Base-by-base conservation (phyloP, 2,888 invertebrate species). In the Clusia tigrina region DNA sequence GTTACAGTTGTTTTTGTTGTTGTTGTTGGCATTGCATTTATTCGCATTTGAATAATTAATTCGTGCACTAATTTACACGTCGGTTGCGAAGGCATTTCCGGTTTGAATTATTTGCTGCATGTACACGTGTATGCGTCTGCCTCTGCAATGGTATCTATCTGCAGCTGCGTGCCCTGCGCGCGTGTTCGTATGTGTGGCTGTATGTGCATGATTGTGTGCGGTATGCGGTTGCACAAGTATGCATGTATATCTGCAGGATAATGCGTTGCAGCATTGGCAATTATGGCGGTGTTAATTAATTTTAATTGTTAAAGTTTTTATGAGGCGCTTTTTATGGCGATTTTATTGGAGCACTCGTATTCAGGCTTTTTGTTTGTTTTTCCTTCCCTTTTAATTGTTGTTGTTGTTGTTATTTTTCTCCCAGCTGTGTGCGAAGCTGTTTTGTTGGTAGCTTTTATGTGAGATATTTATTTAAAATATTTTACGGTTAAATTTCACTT, bases 1-100 rank as follows among this genome's bases (percentile, higher is more conserved):
- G n/a, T n/a, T n/a, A n/a, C n/a, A n/a, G n/a, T n/a, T n/a, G n/a
- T n/a, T n/a, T n/a, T n/a, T n/a, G n/a, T n/a, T n/a, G n/a, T n/a
- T n/a, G n/a, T 15, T 51, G 22, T 22, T 32, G 20, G 22, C 20
- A 53, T 54, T 54, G 54, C 59, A 76, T 73, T 71, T 75, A 70
- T 74, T 73, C 74, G 76, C 69, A 76, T 76, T 77, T 74, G 74
- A 77, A 74, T 74, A 76, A 76, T 77, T 77, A 77, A 74, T 77
- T 77, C 70, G 73, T 71, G 76, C 71, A 69, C 76, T 76, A 74
- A 74, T 74, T 74, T 77, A 74, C 74, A 77, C 74, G 53, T 52
- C 46, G 52, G 58, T 53, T 26, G n/a, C 48, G 51, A 58, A 52
- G 58, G 58, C 58, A 58, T 58, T 58, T 58, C 58, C 53, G 58